Evolutionary conservation across 2,113 vertebrate species (phyloP).

Genomic region (Arizona elegans): DNA sequence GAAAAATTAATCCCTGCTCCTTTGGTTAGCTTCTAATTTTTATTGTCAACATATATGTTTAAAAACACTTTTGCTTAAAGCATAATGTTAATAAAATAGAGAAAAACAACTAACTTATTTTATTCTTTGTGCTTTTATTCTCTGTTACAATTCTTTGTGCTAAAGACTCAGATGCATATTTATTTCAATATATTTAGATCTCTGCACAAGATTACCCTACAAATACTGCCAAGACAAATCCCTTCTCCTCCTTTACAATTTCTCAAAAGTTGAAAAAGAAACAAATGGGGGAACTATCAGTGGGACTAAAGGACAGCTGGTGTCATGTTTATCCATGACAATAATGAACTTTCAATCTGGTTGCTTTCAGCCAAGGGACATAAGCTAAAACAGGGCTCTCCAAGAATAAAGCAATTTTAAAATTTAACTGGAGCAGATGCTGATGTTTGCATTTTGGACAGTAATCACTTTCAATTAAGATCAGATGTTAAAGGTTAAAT

Average conservation of each 20-base stretch:
- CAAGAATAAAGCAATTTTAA: background rate
- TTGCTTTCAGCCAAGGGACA: background rate
- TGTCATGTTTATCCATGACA: constrained; percentile 10
- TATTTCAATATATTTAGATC: constrained; percentile 19
- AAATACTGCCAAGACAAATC: constrained; percentile 28
- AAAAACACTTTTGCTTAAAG: background rate
- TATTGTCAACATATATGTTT: background rate
- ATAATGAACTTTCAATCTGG: background rate
- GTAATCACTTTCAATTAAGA: constrained; percentile 2
- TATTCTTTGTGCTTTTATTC: background rate
- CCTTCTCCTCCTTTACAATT: background rate
- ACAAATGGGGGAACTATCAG: constrained; percentile 8
- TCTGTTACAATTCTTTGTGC: background rate
- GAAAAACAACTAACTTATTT: background rate
- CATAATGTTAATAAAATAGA: background rate
- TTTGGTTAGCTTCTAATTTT: background rate
- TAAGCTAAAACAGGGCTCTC: constrained; percentile 26
- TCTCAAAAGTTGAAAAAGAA: constrained; percentile 21
- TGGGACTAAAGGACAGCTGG: constrained; percentile 18
- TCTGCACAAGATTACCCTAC: constrained; percentile 21
- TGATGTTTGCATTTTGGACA: background rate
- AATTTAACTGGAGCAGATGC: constrained; percentile 1
- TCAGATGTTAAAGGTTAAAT: constrained; percentile 17
- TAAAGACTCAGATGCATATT: constrained; percentile 21
- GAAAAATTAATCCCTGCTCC: background rate